Percentiles rank a stretch among this genome's conserved stretches.
Conservation (phyloP, 2,888 invertebrate genomes). For the Sinhomidia bicolor region DNA sequence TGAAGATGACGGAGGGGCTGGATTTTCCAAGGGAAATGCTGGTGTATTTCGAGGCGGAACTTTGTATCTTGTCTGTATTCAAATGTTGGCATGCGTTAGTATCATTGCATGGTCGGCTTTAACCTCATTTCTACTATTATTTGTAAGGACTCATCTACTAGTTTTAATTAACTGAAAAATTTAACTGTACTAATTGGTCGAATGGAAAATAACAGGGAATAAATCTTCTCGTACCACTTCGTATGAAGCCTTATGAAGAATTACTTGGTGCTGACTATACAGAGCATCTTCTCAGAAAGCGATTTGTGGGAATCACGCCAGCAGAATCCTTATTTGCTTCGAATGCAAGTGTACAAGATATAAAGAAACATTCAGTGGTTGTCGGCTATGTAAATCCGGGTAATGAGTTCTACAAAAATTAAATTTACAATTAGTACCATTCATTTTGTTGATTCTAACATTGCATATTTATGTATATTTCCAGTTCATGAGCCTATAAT, state of each 20-base stretch:
- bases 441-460: not conserved
- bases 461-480: no score
- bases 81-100: conserved; percentile 88
- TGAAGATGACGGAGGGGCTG: conserved; percentile 88
- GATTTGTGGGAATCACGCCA: conserved; percentile 64
- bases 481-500: not conserved
- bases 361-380: not conserved
- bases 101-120: conserved; percentile 89
- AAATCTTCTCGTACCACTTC: conserved; percentile 89
- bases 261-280: conserved; percentile 94
- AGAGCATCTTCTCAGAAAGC: conserved; percentile 88
- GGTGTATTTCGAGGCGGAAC: conserved; percentile 86
- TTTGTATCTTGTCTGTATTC: conserved; percentile 92
- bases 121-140: conserved; percentile 88
- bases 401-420: no score
- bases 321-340: conserved; percentile 41
- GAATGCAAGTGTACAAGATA: conserved; percentile 43
- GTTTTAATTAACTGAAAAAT: no score
- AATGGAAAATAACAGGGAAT: no score
- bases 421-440: no score
- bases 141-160: conserved; percentile 85
- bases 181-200: conserved; percentile 1
- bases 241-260: conserved; percentile 93
- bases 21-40: conserved; percentile 81
- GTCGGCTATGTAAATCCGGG: conserved; percentile 13